Evolutionary conservation across 2,113 vertebrate species (phyloP), one percentile per base, ranked within the genome.

Genomic region (Lagopus leucura): DNA sequence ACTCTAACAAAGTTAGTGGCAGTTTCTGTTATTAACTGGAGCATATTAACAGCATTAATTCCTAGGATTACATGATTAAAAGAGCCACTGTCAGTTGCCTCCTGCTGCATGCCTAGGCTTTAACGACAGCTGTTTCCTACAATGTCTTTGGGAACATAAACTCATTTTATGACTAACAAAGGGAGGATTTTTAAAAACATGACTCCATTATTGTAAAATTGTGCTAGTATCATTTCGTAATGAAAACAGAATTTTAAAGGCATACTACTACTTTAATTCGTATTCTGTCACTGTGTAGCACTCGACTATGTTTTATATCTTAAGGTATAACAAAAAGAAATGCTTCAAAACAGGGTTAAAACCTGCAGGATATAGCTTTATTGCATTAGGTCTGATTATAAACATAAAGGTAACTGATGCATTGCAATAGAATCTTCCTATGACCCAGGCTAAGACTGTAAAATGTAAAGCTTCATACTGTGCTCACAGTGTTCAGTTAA

Each of bases 381-480:
- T 50, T 73, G 86, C 95, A 93, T 97, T 96, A 95, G 52, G 42
- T 89, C 52, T 79, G 84, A 97, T 96, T 94, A 94, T 91, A 96
- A 97, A 96, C 88, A 92, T 84, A 95, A 94, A 92, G 92, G 80
- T 90, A 93, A 70, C 77, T 65, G 70, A 79, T 93, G 91, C 79
- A 82, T 78, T 80, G 83, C 76, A 96, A 96, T 57, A 92, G 92
- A 82, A 82, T 85, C 69, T 38, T 60, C 82, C 82, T 30, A 82
- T 63, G 78, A 82, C 58, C 15, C 30, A 57, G 57, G 61, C 50
- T 66, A 71, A 84, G 86, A 82, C 78, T 91, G 92, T 86, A 82
- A 96, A 94, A 93, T 27, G 88, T 52, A 91, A 91, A 92, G 93
- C 74, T 89, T 55, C 92, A 93, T 38, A 89, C 70, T 40, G 61